These are phyloP conservation scores for Anaspis maculata DNA, from an alignment of 2,888 invertebrate genomes.

Conservation along the genomic window DNA sequence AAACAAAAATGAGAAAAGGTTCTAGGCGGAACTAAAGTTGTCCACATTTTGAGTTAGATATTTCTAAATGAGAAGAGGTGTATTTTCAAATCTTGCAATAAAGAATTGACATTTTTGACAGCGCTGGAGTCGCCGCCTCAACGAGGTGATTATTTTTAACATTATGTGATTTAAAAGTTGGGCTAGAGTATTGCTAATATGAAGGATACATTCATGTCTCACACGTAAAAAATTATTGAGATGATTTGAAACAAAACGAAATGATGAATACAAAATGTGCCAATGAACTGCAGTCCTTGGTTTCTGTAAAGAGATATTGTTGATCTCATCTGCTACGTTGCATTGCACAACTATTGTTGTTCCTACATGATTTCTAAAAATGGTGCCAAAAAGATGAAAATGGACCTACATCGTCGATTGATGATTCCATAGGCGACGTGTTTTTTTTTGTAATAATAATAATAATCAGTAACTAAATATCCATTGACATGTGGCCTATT, in stretches of 20 bases:
- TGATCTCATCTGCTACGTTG: constrained; percentile 33
- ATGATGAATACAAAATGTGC: background rate
- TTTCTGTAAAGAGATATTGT: constrained; percentile 19
- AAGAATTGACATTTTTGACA: too few relatives aligned
- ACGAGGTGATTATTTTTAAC: constrained; percentile 2
- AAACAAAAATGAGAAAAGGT: constrained; percentile 22
- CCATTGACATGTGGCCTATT: constrained; percentile 14
- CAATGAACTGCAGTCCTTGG: background rate
- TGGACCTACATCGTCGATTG: constrained; percentile 13
- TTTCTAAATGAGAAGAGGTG: too few relatives aligned
- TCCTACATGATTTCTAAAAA: constrained; percentile 18
- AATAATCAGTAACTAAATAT: too few relatives aligned
- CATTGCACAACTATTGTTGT: constrained; percentile 30
- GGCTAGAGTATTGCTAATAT: too few relatives aligned
- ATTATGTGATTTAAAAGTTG: background rate
- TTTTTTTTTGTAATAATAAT: too few relatives aligned
- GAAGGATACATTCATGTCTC: too few relatives aligned
- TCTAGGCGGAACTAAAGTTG: constrained; percentile 33
- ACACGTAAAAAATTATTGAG: too few relatives aligned
- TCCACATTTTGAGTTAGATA: too few relatives aligned
- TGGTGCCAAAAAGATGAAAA: constrained; percentile 26
- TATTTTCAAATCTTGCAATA: too few relatives aligned
- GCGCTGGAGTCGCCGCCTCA: too few relatives aligned
- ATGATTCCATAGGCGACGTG: too few relatives aligned
- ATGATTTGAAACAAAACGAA: too few relatives aligned